Base-by-base conservation (phyloP, 1,140 invertebrate genomes). In the Cyclargus thomasi region DNA sequence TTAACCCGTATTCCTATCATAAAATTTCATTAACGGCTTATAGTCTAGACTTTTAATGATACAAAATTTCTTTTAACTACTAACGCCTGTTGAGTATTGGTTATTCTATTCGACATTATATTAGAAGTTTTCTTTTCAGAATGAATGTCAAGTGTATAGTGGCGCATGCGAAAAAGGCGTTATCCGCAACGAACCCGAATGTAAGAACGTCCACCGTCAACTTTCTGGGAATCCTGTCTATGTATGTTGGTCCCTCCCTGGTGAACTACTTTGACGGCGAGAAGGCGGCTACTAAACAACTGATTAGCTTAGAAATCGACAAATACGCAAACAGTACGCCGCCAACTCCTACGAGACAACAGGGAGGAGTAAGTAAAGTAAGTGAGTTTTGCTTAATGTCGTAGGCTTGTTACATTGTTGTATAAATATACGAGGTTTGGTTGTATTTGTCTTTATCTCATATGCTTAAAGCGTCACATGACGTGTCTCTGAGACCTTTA, bases 271-370 rank as follows among this genome's bases (percentile, higher is more conserved):
- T 98, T 77, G 97, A 98, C 72, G 94, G 94, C 74, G 97, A 98
- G 80, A 98, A 98, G 78, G 92, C 96, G 7, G 94, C 95, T 0
- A 85, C 98, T 0, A 93, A 95, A 39, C 96, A 97, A 73, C 95
- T 97, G 83, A 97, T 98, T 65, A 95, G 96, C 82, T 92, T 95
- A 17, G 97, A 98, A 82, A 94, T 97, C 80, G 96, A 97, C 65
- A 97, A 97, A 86, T 92, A 94, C 72, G 92, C 92, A 14, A 95
- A 95, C 17, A 93, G 95, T 75, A 92, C 92, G 39, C 94, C 95
- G 14, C 95, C 95, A 0, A 91, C 92, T 4, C 95, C 97, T 0
- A 94, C 92, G 4, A 91, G 96, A 76, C 85, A 85, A 20, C 11
- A 86, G 29, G 87, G 82, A 22, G 80, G 74, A 72, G 90, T 91